Conservation (phyloP, 1,140 invertebrate species). For the Nymphalis io region DNA sequence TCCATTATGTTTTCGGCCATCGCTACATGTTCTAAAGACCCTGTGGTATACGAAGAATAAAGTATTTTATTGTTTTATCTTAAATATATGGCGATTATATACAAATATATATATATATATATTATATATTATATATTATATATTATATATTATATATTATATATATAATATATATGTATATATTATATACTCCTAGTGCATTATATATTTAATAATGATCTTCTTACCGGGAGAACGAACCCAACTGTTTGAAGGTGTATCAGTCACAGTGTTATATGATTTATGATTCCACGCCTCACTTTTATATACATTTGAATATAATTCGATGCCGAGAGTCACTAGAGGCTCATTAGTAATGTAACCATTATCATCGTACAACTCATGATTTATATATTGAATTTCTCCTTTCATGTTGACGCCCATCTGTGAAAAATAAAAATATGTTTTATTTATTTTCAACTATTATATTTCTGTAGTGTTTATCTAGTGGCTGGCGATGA, state of each 20-base stretch:
- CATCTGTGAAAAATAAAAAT: conserved; percentile 53
- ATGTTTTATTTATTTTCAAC: too few species aligned
- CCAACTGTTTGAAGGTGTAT: conserved; percentile 84
- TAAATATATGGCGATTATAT: too few species aligned
- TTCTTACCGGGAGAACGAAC: conserved; percentile 83
- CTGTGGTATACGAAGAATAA: conserved; percentile 57
- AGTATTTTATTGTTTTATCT: too few species aligned
- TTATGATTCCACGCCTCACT: conserved; percentile 79
- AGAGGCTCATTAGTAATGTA: conserved; percentile 80
- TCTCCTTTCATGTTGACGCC: conserved; percentile 83
- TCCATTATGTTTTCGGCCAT: conserved; percentile 91
- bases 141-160: too few species aligned
- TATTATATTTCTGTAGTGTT: too few species aligned
- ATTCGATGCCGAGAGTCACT: conserved; percentile 24
- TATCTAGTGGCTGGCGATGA: too few species aligned
- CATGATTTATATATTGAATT: conserved; percentile 83
- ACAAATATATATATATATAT: too few species aligned
- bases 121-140: too few species aligned
- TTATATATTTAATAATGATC: too few species aligned
- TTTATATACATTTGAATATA: conserved; percentile 81
- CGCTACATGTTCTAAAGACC: conserved; percentile 83
- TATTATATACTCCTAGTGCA: too few species aligned
- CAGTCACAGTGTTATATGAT: conserved; percentile 82
- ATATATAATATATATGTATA: too few species aligned
- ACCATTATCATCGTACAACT: conserved; percentile 84